Evolutionary conservation across 1,140 invertebrate genomes (phyloP), one percentile per base, ranked within the genome.

Genomic region (Drosophila neocordata): DNA sequence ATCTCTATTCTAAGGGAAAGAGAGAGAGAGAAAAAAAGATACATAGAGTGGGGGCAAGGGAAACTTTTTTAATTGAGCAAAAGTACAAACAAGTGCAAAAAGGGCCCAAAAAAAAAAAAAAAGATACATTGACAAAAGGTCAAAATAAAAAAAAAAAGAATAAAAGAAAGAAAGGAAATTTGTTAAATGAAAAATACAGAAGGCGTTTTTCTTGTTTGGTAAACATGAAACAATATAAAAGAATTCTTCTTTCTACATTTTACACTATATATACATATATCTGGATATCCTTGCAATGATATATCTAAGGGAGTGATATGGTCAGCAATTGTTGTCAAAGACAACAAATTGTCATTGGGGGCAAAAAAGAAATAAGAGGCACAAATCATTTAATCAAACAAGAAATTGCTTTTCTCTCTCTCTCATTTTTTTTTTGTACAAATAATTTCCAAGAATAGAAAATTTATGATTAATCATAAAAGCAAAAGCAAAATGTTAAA

Each of bases 11-110:
- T n/a, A n/a, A n/a, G n/a, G n/a, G n/a, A n/a, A n/a, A n/a, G n/a
- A n/a, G n/a, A n/a, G n/a, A n/a, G n/a, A n/a, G 65, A 48, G 18
- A 60, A 67, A 27, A 66, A 65, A 77, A 77, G 65, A 44, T 65
- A 13, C 37, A 48, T 44, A 69, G 13, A 62, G 57, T 38, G 51
- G 48, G 51, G 31, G n/a, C 13, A n/a, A 37, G 37, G 63, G 37
- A 20, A 75, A 79, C 70, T 75, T 61, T 76, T 88, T 87, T 87
- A 87, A 87, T 87, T 88, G 82, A 87, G 85, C 82, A 67, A 80
- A 88, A 88, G 88, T 88, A 87, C 82, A 87, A 87, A 88, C 82
- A 87, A 87, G 82, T 87, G 82, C 82, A 81, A 87, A 85, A 84
- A 73, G 37, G 61, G 41, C 38, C 15, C 20, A 59, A 62, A 38